A percentile compares a stretch with the other conserved stretches of the same genome.
phyloP scores from a whole-genome alignment of 2,888 invertebrate genomes.

The Dryobotodes eremita region DNA sequence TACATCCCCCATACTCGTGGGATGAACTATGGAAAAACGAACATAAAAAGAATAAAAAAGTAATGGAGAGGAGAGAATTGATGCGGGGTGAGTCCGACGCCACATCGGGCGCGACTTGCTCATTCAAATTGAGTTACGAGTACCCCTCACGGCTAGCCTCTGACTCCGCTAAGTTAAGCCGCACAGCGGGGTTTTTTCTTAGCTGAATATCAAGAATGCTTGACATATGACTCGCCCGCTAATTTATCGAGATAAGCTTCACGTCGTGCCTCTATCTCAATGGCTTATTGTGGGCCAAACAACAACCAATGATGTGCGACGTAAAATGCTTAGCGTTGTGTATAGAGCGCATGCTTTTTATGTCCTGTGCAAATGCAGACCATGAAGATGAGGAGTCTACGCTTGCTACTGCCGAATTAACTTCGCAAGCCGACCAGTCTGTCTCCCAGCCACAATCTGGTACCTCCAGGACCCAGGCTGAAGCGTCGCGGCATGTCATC shows the following conservation, averaged over 20 bases:
- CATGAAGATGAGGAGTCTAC: background rate
- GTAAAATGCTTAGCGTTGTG: background rate
- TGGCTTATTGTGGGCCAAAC: too few relatives aligned
- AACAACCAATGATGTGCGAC: background rate
- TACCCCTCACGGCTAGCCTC: conserved; percentile 8
- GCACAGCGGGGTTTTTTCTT: background rate
- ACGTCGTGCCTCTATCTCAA: too few relatives aligned
- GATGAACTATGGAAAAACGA: too few relatives aligned
- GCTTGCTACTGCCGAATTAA: background rate
- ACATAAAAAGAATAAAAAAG: too few relatives aligned
- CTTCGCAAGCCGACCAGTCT: background rate
- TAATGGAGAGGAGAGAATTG: too few relatives aligned
- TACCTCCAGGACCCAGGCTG: background rate
- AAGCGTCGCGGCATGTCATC: background rate
- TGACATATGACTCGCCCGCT: too few relatives aligned
- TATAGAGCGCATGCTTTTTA: background rate
- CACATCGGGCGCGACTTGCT: too few relatives aligned
- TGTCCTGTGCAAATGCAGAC: background rate
- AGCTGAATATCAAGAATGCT: conserved; percentile 7
- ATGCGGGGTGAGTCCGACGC: too few relatives aligned
- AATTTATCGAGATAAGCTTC: too few relatives aligned
- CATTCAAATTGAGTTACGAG: background rate
- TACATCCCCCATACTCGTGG: too few relatives aligned
- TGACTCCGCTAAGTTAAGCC: background rate
- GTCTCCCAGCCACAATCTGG: background rate